Evolutionary conservation across 2,797 vertebrate genomes (phyloP).

Genomic region (Amblyraja radiata): DNA sequence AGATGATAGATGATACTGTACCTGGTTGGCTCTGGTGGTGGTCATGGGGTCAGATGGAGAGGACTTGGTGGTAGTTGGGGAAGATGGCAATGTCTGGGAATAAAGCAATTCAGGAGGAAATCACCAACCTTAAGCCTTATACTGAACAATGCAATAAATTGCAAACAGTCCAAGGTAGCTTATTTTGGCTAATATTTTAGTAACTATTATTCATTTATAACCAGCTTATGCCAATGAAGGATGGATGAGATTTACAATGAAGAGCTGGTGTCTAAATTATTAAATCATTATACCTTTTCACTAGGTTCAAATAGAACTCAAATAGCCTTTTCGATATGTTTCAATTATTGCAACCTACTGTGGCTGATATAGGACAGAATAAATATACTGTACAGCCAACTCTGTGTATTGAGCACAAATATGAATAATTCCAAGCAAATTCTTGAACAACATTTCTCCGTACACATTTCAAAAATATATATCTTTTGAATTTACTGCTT

Average conservation of each 20-base stretch:
- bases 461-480: conserved; percentile 6
- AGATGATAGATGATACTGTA: conserved; percentile 78
- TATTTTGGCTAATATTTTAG: conserved; percentile 27
- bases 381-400: not conserved
- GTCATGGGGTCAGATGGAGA: conserved; percentile 82
- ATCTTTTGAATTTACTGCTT: not conserved
- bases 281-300: not conserved
- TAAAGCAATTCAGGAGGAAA: conserved; percentile 82
- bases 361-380: not conserved
- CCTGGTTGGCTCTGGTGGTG: conserved; percentile 82
- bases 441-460: conserved; percentile 28
- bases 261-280: conserved; percentile 28
- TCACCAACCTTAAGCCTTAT: conserved; percentile 60
- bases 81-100: conserved; percentile 84
- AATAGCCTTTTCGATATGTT: not conserved
- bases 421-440: conserved; percentile 10
- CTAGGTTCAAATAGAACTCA: not conserved
- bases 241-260: conserved; percentile 23
- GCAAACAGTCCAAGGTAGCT: conserved; percentile 34
- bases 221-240: conserved; percentile 32
- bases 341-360: conserved; percentile 12
- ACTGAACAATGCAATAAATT: conserved; percentile 36
- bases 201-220: conserved; percentile 23
- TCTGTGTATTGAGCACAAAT: not conserved
- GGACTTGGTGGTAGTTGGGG: conserved; percentile 83